Percentiles rank a stretch among this genome's conserved stretches.
These are phyloP conservation scores for Propithecus coquereli DNA, from an alignment of 2,113 vertebrate species.

Conservation along the genomic window DNA sequence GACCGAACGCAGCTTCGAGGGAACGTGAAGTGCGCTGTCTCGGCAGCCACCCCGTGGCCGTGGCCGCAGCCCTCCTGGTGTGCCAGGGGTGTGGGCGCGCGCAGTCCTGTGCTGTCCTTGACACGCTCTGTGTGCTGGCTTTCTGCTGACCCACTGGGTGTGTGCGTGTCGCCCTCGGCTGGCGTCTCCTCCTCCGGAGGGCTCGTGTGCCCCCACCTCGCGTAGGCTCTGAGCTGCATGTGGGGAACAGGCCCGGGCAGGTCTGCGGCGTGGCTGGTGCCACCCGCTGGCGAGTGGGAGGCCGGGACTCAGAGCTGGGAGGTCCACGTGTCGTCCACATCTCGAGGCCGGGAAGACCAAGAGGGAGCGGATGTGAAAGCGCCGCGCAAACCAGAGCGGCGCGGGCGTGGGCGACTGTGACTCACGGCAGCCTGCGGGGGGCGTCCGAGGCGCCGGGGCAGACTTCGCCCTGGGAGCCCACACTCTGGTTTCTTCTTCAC, in stretches of 20 bases:
- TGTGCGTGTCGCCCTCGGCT: neutral
- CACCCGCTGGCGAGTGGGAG: neutral
- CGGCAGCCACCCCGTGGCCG: neutral
- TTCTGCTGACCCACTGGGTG: no score
- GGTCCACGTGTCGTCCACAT: no score
- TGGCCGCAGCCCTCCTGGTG: neutral
- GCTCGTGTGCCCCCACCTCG: neutral
- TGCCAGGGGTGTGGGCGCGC: neutral
- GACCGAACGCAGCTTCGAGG: neutral
- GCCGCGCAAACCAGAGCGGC: no score
- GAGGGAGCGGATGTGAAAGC: no score
- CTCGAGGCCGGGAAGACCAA: no score
- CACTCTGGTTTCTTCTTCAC: neutral
- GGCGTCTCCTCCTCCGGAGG: neutral
- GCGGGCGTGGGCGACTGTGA: no score
- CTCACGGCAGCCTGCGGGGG: no score
- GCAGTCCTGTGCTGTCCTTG: no score
- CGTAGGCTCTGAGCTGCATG: neutral
- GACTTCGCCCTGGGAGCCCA: neutral
- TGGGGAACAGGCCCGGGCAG: neutral
- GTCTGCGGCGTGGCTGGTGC: neutral
- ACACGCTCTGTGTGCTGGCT: no score
- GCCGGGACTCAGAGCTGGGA: neutral
- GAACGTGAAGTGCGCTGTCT: neutral
- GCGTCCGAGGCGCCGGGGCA: fast-evolving